Percentiles rank a stretch among this genome's conserved stretches.
phyloP scores from a whole-genome alignment of 2,888 invertebrate species.

The Lithodes maja region DNA sequence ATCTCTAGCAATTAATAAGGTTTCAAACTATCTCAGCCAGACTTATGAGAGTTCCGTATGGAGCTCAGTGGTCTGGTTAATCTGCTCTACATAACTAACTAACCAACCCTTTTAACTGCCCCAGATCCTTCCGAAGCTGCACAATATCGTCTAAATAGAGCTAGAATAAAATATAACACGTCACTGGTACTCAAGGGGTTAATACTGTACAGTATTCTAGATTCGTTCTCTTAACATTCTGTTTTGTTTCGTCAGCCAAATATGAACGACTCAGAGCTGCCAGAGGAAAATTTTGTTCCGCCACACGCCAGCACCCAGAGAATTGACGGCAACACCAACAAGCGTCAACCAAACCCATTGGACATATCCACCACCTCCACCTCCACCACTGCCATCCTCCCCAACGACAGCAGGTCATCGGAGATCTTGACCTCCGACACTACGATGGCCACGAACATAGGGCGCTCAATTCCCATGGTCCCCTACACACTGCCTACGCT shows the following conservation, averaged over 20 bases:
- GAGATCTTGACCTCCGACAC: too few relatives aligned
- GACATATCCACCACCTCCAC: background rate
- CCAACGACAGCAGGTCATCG: background rate
- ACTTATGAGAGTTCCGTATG: too few relatives aligned
- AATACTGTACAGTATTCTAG: background rate
- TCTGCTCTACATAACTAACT: too few relatives aligned
- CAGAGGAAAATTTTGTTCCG: background rate
- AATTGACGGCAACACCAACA: background rate
- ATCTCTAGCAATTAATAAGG: too few relatives aligned
- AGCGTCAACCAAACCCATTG: background rate
- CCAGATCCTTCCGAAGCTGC: too few relatives aligned
- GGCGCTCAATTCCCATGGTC: background rate
- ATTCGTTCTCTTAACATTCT: background rate
- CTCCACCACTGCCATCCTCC: too few relatives aligned
- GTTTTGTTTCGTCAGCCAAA: background rate
- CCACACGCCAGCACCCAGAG: background rate
- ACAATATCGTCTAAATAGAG: too few relatives aligned
- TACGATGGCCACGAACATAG: background rate
- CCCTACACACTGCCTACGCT: background rate
- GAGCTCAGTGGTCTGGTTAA: too few relatives aligned
- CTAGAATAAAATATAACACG: too few relatives aligned
- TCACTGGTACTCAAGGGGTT: background rate
- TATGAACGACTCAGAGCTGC: background rate
- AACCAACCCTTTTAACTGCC: too few relatives aligned
- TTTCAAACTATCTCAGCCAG: too few relatives aligned